A percentile compares a stretch with the other conserved stretches of the same genome.
Conservation (phyloP, 1,140 invertebrate genomes). For the Drosophila melanica region DNA sequence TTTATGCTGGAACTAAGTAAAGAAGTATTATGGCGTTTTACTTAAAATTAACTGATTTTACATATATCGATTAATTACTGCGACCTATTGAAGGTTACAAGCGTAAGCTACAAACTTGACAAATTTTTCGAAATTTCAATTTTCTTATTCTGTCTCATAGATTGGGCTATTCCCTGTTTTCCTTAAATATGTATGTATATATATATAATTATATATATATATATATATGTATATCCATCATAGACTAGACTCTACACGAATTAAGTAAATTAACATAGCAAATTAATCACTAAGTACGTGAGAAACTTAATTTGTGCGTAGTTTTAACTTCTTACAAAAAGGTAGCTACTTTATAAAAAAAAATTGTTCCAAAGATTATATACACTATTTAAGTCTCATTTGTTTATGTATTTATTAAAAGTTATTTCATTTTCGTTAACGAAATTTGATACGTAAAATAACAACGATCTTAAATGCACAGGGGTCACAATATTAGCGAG, state of each 20-base stretch:
- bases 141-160: slow-evolving; percentile 6
- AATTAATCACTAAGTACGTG: slow-evolving; percentile 22
- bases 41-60: slow-evolving; percentile 57
- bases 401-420: slow-evolving; percentile 5
- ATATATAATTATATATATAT: slow-evolving; percentile 25
- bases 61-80: slow-evolving; percentile 17
- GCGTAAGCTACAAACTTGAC: too few species aligned
- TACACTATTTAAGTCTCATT: slow-evolving; percentile 5
- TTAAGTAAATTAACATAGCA: slow-evolving; percentile 7
- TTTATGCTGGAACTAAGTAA: slow-evolving; percentile 84
- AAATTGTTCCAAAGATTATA: slow-evolving; percentile 8
- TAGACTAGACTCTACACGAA: slow-evolving; percentile 4
- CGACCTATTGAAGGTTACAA: slow-evolving; percentile 14
- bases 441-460: neutral
- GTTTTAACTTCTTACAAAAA: neutral
- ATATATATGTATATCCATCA: slow-evolving; percentile 27
- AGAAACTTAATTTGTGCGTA: neutral
- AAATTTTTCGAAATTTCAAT: neutral
- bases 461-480: neutral
- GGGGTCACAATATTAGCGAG: neutral
- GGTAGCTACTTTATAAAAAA: neutral
- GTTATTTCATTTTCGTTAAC: neutral
- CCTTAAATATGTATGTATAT: slow-evolving; percentile 11
- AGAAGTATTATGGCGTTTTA: slow-evolving; percentile 84
- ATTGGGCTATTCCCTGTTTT: slow-evolving; percentile 7